Evolutionary conservation across 37 sponge, comb jelly and placozoan genomes (phyloP).

Genomic region (Theonella swinhoei): DNA sequence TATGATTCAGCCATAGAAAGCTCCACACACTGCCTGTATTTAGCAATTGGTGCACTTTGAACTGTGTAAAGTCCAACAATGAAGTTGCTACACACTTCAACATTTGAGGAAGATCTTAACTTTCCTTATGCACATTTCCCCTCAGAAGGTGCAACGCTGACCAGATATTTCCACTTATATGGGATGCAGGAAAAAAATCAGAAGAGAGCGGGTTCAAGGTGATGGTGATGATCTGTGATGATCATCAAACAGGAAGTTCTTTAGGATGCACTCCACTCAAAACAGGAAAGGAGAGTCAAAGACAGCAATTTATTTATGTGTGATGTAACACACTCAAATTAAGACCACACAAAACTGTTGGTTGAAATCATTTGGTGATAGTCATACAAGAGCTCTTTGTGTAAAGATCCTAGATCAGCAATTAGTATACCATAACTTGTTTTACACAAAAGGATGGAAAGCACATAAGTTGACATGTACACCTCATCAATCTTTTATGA

Average conservation of each 20-base stretch:
- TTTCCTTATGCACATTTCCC: slow-evolving; percentile 49
- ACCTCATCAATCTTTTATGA: background rate
- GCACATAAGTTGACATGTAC: slow-evolving; percentile 35
- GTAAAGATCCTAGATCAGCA: background rate
- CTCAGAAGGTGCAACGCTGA: slow-evolving; percentile 19
- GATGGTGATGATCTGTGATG: slow-evolving; percentile 26
- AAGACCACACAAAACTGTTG: slow-evolving; percentile 19
- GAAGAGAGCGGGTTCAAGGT: slow-evolving; percentile 27
- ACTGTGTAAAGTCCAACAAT: background rate
- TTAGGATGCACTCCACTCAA: background rate
- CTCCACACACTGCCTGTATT: too few species aligned
- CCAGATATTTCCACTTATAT: slow-evolving; percentile 31
- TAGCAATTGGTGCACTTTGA: too few species aligned
- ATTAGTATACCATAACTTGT: too few species aligned
- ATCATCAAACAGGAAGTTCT: slow-evolving; percentile 24
- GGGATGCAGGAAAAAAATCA: slow-evolving; percentile 8
- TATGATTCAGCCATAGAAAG: too few species aligned
- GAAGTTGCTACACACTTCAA: slow-evolving; percentile 36
- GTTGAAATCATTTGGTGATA: slow-evolving; percentile 22
- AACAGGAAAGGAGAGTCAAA: background rate
- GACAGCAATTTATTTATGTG: slow-evolving; percentile 8
- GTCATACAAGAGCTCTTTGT: background rate
- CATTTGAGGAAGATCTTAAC: slow-evolving; percentile 22
- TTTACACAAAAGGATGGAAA: slow-evolving; percentile 44
- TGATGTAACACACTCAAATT: slow-evolving; percentile 21